Evolutionary conservation across 2,797 vertebrate species (phyloP).

Genomic region (Centroberyx gerrardi): DNA sequence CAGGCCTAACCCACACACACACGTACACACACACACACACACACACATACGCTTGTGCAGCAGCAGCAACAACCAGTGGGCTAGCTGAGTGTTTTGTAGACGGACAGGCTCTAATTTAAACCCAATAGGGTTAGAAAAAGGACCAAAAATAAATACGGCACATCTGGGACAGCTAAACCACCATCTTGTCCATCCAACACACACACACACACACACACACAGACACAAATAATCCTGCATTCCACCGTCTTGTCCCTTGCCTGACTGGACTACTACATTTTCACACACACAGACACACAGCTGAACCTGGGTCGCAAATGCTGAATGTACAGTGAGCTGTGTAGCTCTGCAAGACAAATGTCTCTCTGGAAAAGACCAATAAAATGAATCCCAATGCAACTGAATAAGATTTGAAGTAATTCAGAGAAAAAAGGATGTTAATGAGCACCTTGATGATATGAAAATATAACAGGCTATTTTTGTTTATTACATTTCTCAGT

Average conservation of each 20-base stretch:
- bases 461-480: too few species aligned
- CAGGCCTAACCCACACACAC: constrained; percentile 49
- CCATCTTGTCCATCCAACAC: constrained; percentile 5
- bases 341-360: too few species aligned
- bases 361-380: too few species aligned
- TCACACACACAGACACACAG: too few species aligned
- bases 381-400: too few species aligned
- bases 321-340: background rate
- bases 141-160: constrained; percentile 77
- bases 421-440: too few species aligned
- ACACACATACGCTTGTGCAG: background rate
- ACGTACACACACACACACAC: constrained; percentile 10
- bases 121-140: constrained; percentile 60
- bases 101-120: constrained; percentile 79
- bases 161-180: constrained; percentile 71
- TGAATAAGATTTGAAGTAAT: too few species aligned
- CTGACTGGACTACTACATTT: too few species aligned
- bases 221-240: constrained; percentile 35
- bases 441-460: too few species aligned
- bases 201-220: background rate
- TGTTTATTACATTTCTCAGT: too few species aligned
- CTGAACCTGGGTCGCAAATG: too few species aligned
- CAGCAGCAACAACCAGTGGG: constrained; percentile 40
- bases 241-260: background rate
- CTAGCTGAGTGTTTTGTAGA: constrained; percentile 68